Conservation (phyloP, 2,888 invertebrate genomes). For the Catocala sponsa region DNA sequence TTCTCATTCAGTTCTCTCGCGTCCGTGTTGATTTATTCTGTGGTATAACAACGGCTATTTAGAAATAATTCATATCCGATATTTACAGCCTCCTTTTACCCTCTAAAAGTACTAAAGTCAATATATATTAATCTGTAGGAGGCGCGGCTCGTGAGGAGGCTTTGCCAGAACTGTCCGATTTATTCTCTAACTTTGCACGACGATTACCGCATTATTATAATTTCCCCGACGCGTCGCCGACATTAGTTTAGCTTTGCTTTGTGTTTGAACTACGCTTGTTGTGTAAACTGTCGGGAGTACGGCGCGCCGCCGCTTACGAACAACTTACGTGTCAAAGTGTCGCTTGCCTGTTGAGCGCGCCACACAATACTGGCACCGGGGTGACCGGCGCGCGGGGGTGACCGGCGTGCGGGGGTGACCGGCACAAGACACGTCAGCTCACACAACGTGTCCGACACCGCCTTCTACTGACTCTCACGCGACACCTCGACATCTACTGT, state of each 20-base stretch:
- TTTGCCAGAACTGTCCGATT: not conserved
- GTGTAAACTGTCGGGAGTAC: not conserved
- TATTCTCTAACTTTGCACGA: conserved; percentile 13
- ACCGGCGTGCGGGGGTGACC: too few relatives aligned
- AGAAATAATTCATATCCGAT: not conserved
- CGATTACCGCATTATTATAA: conserved; percentile 18
- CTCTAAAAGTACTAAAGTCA: conserved; percentile 3
- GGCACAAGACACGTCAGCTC: too few relatives aligned
- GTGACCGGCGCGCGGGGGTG: not conserved
- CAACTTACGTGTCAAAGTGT: too few relatives aligned
- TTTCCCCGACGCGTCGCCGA: conserved; percentile 1
- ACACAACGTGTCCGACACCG: too few relatives aligned
- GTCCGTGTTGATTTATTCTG: too few relatives aligned
- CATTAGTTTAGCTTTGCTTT: conserved; percentile 1
- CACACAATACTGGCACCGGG: not conserved
- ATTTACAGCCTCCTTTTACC: conserved; percentile 3
- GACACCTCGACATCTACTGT: not conserved
- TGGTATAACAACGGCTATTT: not conserved
- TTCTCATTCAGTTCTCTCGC: too few relatives aligned
- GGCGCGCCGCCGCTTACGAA: too few relatives aligned
- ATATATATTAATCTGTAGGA: not conserved
- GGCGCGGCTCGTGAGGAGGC: not conserved
- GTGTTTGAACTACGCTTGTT: not conserved
- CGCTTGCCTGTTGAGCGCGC: not conserved
- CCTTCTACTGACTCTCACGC: not conserved